Conservation (phyloP, 2,797 vertebrate genomes). For the Xenentodon cancila region DNA sequence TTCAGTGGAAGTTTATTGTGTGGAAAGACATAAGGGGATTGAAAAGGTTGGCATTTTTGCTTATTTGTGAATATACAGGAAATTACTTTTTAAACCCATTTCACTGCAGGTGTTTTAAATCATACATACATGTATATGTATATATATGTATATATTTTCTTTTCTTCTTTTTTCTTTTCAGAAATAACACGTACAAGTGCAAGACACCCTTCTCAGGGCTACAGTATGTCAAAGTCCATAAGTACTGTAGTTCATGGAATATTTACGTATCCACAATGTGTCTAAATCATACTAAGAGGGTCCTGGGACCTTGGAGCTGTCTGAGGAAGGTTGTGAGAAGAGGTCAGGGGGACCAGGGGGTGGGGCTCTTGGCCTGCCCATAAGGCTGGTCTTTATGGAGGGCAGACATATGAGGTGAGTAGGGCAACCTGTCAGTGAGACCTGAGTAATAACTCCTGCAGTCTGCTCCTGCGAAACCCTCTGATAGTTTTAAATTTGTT, state of each 20-base stretch:
- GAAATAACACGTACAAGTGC: not conserved
- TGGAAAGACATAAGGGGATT: too few relatives aligned
- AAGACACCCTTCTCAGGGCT: too few relatives aligned
- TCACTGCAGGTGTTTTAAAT: too few relatives aligned
- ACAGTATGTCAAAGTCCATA: not conserved
- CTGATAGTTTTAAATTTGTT: slow-evolving; percentile 79
- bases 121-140: not conserved
- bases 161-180: not conserved
- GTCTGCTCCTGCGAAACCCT: slow-evolving; percentile 66
- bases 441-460: slow-evolving; percentile 70
- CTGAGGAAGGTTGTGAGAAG: slow-evolving; percentile 37
- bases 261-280: slow-evolving; percentile 18
- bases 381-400: slow-evolving; percentile 68
- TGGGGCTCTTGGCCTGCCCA: slow-evolving; percentile 37
- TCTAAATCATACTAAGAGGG: slow-evolving; percentile 32
- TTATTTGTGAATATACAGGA: too few relatives aligned
- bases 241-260: not conserved
- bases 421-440: slow-evolving; percentile 72
- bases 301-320: slow-evolving; percentile 24
- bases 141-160: not conserved
- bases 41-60: too few relatives aligned
- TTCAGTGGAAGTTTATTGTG: too few relatives aligned
- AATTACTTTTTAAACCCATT: too few relatives aligned
- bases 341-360: slow-evolving; percentile 17
- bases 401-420: slow-evolving; percentile 79